Conservation (phyloP, 1,140 invertebrate species). For the Atta colombica region DNA sequence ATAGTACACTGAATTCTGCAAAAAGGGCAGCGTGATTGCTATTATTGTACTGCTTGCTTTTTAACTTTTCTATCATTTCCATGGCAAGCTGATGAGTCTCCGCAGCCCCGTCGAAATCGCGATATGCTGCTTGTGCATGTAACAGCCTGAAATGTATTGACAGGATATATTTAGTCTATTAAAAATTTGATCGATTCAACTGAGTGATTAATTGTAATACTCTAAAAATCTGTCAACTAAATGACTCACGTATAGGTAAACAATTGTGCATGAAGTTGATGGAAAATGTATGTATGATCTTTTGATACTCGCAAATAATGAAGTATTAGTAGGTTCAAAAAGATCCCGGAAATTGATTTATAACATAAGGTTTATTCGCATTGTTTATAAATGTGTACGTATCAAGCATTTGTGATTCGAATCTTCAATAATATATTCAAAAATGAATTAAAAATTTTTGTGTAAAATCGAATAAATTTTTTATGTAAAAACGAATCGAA, state of each 20-base stretch:
- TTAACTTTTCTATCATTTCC: conserved; percentile 87
- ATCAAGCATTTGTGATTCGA: no score
- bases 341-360: no score
- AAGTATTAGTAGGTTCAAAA: no score
- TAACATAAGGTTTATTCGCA: no score
- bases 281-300: no score
- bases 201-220: background rate
- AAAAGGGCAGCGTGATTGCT: conserved; percentile 91
- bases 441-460: no score
- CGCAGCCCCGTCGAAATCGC: conserved; percentile 91
- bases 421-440: no score
- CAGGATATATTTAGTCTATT: background rate
- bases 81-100: conserved; percentile 89
- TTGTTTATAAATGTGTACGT: no score
- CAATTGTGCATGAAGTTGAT: no score
- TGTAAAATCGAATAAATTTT: no score
- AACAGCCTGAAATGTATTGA: conserved; percentile 89
- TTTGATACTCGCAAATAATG: no score
- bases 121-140: conserved; percentile 93
- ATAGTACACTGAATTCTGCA: conserved; percentile 92
- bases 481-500: no score
- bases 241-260: background rate
- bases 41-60: conserved; percentile 81
- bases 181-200: background rate
- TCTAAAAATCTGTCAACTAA: background rate